Conservation (phyloP, 2,797 vertebrate genomes). For the Myotis pilosus region DNA sequence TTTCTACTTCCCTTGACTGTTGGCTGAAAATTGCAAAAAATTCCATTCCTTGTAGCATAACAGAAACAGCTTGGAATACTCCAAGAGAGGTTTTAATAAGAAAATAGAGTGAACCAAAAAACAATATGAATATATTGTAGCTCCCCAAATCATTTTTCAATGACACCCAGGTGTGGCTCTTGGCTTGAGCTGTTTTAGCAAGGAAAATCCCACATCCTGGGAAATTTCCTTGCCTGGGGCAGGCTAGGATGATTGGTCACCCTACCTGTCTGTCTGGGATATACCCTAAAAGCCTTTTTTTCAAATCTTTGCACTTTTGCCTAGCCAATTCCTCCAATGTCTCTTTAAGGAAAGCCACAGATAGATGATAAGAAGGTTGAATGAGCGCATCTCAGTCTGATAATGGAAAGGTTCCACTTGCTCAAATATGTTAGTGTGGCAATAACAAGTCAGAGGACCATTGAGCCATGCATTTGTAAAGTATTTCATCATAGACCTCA, state of each 20-base stretch:
- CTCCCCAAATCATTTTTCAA: not conserved
- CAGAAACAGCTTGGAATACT: constrained; percentile 30
- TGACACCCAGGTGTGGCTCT: not conserved
- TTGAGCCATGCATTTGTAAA: not conserved
- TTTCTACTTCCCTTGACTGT: constrained; percentile 14
- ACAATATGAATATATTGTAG: not conserved
- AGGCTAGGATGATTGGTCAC: not conserved
- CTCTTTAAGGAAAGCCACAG: not conserved
- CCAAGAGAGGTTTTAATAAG: not conserved
- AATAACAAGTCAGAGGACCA: not conserved
- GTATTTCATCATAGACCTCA: not conserved
- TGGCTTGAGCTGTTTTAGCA: not conserved
- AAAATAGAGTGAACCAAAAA: not conserved
- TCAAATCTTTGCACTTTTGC: not conserved
- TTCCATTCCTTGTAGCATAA: not conserved
- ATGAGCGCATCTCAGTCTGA: not conserved
- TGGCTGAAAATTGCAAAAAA: constrained; percentile 3
- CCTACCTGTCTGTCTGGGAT: not conserved
- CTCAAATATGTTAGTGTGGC: not conserved
- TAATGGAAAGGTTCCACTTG: not conserved
- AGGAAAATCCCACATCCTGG: not conserved
- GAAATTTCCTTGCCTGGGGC: not conserved
- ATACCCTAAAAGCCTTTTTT: not conserved
- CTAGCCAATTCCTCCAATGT: not conserved
- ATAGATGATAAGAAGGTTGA: not conserved